Evolutionary conservation across 2,888 invertebrate species (phyloP).

Genomic region (Tillus elongatus): DNA sequence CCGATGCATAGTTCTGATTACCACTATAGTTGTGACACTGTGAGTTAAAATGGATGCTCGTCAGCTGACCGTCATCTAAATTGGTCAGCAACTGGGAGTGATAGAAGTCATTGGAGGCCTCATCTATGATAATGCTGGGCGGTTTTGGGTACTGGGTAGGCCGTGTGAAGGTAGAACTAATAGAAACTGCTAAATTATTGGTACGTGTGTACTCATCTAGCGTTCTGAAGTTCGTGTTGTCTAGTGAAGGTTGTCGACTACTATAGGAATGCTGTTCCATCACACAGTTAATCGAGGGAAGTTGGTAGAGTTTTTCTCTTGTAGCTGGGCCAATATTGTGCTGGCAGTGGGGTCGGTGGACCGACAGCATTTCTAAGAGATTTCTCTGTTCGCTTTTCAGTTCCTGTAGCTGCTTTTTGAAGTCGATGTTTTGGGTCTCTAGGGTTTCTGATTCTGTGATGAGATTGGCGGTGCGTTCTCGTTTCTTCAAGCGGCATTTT

Average conservation of each 20-base stretch:
- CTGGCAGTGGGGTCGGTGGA: slow-evolving; percentile 64
- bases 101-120: slow-evolving; percentile 42
- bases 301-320: slow-evolving; percentile 31
- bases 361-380: slow-evolving; percentile 68
- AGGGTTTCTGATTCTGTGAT: slow-evolving; percentile 79
- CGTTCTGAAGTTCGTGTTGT: too few relatives aligned
- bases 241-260: slow-evolving; percentile 12
- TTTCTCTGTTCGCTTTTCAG: slow-evolving; percentile 70
- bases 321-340: slow-evolving; percentile 36
- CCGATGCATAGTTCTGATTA: slow-evolving; percentile 48
- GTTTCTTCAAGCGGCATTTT: slow-evolving; percentile 88
- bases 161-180: slow-evolving; percentile 24
- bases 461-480: slow-evolving; percentile 77
- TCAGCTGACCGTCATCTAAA: slow-evolving; percentile 41
- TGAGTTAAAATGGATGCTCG: slow-evolving; percentile 32
- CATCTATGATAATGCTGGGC: slow-evolving; percentile 47
- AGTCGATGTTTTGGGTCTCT: slow-evolving; percentile 74
- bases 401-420: slow-evolving; percentile 74
- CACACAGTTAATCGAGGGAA: slow-evolving; percentile 36
- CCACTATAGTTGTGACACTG: slow-evolving; percentile 51
- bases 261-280: slow-evolving; percentile 28
- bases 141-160: slow-evolving; percentile 27
- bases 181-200: slow-evolving; percentile 26
- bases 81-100: slow-evolving; percentile 48
- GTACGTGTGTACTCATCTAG: slow-evolving; percentile 32